phyloP scores from a whole-genome alignment of 2,113 vertebrate genomes.

The Pteropus alecto region DNA sequence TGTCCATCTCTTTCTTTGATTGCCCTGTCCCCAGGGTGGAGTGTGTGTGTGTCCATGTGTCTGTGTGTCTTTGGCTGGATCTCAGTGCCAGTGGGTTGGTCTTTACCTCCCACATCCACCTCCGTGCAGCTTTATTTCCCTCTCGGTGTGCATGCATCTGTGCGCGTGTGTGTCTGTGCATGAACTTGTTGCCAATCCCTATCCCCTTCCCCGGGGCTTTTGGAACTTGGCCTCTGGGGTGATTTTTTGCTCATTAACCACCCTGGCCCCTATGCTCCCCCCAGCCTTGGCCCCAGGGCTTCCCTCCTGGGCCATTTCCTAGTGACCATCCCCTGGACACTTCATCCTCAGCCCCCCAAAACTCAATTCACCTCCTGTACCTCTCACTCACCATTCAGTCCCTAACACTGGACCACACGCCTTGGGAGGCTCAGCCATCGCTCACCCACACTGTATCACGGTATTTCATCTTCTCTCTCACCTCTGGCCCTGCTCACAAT shows the following conservation, averaged over 20 bases:
- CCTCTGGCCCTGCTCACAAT: background rate
- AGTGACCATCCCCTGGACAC: background rate
- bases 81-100: background rate
- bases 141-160: background rate
- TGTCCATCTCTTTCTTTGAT: background rate
- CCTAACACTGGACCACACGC: background rate
- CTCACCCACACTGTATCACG: background rate
- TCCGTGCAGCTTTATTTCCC: background rate
- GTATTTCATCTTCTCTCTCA: background rate
- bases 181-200: background rate
- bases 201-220: background rate
- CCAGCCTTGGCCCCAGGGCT: background rate
- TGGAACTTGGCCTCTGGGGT: background rate
- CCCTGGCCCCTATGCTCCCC: background rate
- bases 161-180: background rate
- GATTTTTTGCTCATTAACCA: background rate
- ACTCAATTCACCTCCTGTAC: background rate
- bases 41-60: too few species aligned
- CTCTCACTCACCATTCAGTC: background rate
- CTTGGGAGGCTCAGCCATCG: background rate
- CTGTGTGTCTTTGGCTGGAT: background rate
- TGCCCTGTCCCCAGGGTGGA: background rate
- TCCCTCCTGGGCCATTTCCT: background rate
- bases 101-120: background rate
- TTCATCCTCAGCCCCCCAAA: too few species aligned